These are phyloP conservation scores for Ridgeia piscesae DNA, from an alignment of 1,140 invertebrate genomes.

Conservation along the genomic window DNA sequence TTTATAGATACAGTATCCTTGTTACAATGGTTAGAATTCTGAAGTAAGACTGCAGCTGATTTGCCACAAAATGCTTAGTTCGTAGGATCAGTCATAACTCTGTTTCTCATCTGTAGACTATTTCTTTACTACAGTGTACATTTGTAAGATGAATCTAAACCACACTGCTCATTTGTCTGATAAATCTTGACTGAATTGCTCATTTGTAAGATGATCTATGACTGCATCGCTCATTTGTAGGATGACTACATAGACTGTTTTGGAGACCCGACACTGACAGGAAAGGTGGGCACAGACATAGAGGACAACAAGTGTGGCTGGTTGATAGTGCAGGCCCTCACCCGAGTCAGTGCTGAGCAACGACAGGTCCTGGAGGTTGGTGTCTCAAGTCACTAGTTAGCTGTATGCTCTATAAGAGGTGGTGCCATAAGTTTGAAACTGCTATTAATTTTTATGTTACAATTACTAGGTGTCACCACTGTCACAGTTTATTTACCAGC, in stretches of 20 bases:
- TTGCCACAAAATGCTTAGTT: neutral
- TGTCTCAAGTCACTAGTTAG: neutral
- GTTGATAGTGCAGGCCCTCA: constrained; percentile 86
- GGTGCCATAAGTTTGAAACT: too few species aligned
- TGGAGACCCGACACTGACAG: constrained; percentile 79
- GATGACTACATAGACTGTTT: constrained; percentile 94
- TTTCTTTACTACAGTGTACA: too few species aligned
- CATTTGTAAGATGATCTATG: too few species aligned
- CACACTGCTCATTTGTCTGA: too few species aligned
- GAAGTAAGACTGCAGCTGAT: too few species aligned
- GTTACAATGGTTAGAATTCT: neutral
- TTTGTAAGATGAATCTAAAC: too few species aligned
- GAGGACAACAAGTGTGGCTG: constrained; percentile 95
- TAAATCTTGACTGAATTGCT: neutral
- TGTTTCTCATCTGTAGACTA: too few species aligned
- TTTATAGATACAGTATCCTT: neutral
- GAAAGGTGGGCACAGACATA: constrained; percentile 91
- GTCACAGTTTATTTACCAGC: neutral
- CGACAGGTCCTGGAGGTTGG: constrained; percentile 71
- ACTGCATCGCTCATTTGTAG: constrained; percentile 43
- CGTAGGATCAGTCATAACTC: too few species aligned
- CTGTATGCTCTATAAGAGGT: neutral
- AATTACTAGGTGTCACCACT: neutral
- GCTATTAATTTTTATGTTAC: too few species aligned
- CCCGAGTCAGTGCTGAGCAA: constrained; percentile 71